A percentile compares a stretch with the other conserved stretches of the same genome.
Evolutionary conservation across 1,140 invertebrate species (phyloP).

Genomic region (Drosophila repletoides): DNA sequence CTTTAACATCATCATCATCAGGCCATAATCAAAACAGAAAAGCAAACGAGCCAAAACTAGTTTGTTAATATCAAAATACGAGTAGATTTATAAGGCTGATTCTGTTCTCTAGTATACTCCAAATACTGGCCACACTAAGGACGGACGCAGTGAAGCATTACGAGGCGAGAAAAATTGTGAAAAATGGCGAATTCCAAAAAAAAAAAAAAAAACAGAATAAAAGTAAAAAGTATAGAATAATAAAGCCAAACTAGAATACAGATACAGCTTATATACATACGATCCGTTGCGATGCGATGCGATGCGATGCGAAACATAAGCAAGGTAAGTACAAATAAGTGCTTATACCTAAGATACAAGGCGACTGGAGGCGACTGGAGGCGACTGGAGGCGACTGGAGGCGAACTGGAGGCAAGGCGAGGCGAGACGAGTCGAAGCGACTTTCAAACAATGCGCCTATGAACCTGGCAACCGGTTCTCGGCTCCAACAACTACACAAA

Average conservation of each 20-base stretch:
- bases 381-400: conserved; percentile 15
- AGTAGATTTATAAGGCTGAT: conserved; percentile 19
- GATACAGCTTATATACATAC: conserved; percentile 16
- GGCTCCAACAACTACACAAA: conserved; percentile 21
- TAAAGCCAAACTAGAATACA: conserved; percentile 7
- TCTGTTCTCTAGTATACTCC: conserved; percentile 11
- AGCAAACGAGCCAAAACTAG: conserved; percentile 45
- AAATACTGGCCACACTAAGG: neutral
- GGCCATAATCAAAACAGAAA: conserved; percentile 50
- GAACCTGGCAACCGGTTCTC: conserved; percentile 45
- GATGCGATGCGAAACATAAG: conserved; percentile 13
- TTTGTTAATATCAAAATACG: too few relatives aligned
- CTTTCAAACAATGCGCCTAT: conserved; percentile 44
- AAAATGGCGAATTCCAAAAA: conserved; percentile 27
- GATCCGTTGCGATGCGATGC: too few relatives aligned
- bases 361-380: neutral
- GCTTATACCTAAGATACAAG: conserved; percentile 60
- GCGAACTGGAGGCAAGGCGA: neutral
- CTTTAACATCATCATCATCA: conserved; percentile 21
- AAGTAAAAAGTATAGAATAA: conserved; percentile 17
- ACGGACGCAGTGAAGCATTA: conserved; percentile 35
- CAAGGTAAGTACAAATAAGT: conserved; percentile 40
- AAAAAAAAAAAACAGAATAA: neutral
- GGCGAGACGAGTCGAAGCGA: conserved; percentile 3
- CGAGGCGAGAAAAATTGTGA: conserved; percentile 31